Conservation (phyloP, 2,888 invertebrate species). For the Tetropium fuscum region DNA sequence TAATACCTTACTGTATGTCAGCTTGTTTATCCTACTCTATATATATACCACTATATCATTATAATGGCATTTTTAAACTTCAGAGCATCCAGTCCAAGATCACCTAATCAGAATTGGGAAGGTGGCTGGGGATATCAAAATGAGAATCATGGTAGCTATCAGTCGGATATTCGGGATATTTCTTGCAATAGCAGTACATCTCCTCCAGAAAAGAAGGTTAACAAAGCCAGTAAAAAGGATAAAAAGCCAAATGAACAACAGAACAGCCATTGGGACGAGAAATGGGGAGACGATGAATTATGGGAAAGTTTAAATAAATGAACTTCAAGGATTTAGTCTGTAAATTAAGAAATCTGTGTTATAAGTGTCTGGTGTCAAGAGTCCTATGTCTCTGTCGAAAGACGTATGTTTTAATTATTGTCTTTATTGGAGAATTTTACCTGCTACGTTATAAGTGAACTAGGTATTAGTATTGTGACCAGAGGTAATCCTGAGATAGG, state of each 20-base stretch:
- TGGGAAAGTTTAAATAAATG: slow-evolving; percentile 74
- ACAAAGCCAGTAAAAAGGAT: slow-evolving; percentile 52
- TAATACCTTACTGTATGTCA: not conserved
- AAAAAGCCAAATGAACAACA: slow-evolving; percentile 58
- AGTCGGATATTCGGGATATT: slow-evolving; percentile 56
- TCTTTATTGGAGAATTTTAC: too few relatives aligned
- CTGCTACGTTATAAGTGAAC: too few relatives aligned
- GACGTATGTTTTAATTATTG: too few relatives aligned
- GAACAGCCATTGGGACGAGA: slow-evolving; percentile 61
- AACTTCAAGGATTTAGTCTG: slow-evolving; percentile 46
- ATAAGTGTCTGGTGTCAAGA: too few relatives aligned
- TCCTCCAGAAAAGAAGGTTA: slow-evolving; percentile 46
- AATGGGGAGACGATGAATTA: slow-evolving; percentile 72
- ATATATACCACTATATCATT: not conserved
- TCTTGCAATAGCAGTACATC: slow-evolving; percentile 57
- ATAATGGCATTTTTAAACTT: slow-evolving; percentile 10
- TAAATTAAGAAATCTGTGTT: not conserved
- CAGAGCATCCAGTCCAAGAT: slow-evolving; percentile 64
- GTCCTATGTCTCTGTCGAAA: too few relatives aligned
- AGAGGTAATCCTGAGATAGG: too few relatives aligned
- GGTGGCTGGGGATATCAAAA: slow-evolving; percentile 60
- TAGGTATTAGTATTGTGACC: too few relatives aligned
- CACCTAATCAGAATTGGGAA: slow-evolving; percentile 59
- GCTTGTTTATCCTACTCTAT: not conserved
- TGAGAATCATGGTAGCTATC: slow-evolving; percentile 58